Base-by-base conservation (phyloP, 2,888 invertebrate species). In the Desoria tigrina region DNA sequence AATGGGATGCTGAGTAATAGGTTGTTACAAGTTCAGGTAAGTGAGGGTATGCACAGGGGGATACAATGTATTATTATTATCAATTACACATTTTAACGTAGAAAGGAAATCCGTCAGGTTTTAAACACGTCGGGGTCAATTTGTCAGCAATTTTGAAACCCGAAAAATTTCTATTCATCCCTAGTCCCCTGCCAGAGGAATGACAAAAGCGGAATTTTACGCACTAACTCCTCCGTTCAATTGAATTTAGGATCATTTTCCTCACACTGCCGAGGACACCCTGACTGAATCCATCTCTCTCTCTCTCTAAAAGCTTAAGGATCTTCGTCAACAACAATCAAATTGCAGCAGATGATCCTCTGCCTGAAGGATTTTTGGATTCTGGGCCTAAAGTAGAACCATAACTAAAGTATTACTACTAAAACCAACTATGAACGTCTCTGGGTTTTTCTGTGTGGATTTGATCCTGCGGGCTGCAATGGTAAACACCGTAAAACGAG, bases 121-220 rank as follows among this genome's bases (percentile, higher is more conserved):
- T 51, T 23, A 51, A 57, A 51, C 49, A 63, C 56, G 63, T 57
- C 63, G 61, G 63, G 62, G 63, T 59, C 64, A 64, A 64, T 64
- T 64, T 64, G 64, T 64, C 64, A 64, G 51, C 64, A 64, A 64
- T 64, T 64, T 59, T 49, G 53, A 59, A 51, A 50, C 50, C 56
- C 49, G 62, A 62, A 56, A 61, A 61, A 61, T 61, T 42, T 54
- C 61, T 61, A 53, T 61, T 61, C 61, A 61, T 61, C 61, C 50
- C 39, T 39, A 49, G 42, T 51, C 58, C 63, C 59, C 53, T 62
- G 45, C 42, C 45, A 62, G 56, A 26, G 45, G 28, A 49, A 42
- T 55, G 62, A 63, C 63, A 63, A 63, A 57, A 50, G 63, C 49
- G 24, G 42, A 28, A 65, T 65, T 65, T 65, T 53, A 61, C 61